Base-by-base conservation (phyloP, 2,113 vertebrate species). In the Pelecanus crispus region DNA sequence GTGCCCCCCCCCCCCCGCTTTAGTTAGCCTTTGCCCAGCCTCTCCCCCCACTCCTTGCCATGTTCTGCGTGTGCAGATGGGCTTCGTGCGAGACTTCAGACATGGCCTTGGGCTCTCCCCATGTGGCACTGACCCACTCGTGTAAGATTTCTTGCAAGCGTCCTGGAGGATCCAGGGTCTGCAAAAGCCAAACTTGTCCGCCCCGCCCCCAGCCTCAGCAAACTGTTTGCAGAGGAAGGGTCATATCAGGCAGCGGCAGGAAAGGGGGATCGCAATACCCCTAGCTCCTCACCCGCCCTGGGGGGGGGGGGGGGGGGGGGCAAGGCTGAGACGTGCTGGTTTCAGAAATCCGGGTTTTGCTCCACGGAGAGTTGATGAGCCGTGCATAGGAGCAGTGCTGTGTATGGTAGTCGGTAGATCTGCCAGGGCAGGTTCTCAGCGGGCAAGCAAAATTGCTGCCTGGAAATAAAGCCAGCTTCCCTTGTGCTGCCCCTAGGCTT, bases 341-440 rank as follows among this genome's bases (percentile, higher is more conserved):
- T 53, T 65, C 59, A 18, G 72, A 49, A 68, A 68, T 17, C 7
- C 22, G 1, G 16, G 34, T 2, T 50, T 86, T 29, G 2, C 38
- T 36, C 79, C 58, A 2, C 0, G 25, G 34, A 8, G 28, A 12
- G n/a, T 4, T 7, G 71, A 5, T 3, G 65, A 56, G 62, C 32
- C 0, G 3, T 15, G 77, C 0, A 0, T 12, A 47, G 75, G 83
- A 81, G 56, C 0, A 0, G 47, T 6, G 47, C 56, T 15, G 16
- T 1, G 47, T 3, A 0, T 29, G 56, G 73, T 1, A 74, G 15
- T 24, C 1, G 3, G 15, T 2, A 2, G 40, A 11, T 74, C 47
- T 49, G 72, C 71, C 17, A 0, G n/a, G 65, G 52, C 12, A 42
- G 62, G 13, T 17, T 13, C 20, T 34, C 8, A 0, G 2, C 22